Conservation (phyloP, 2,113 vertebrate genomes). For the Caranx melampygus region DNA sequence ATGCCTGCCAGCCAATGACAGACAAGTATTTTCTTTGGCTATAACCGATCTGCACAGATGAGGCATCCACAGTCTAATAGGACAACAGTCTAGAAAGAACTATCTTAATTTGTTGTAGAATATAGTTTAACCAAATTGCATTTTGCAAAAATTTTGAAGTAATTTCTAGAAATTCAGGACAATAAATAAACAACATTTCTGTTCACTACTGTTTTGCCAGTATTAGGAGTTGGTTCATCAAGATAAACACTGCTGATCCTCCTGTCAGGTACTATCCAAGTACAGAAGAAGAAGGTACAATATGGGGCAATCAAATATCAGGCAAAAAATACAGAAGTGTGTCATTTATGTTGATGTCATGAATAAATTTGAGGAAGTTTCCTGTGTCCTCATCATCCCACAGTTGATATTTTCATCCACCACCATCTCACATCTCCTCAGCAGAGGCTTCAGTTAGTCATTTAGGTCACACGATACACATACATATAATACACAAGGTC, state of each 20-base stretch:
- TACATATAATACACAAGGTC: too few relatives aligned
- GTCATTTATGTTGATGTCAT: too few relatives aligned
- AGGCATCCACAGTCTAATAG: background rate
- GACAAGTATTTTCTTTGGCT: background rate
- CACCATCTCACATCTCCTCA: too few relatives aligned
- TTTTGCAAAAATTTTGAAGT: background rate
- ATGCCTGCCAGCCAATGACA: background rate
- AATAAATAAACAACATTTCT: too few relatives aligned
- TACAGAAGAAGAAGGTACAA: too few relatives aligned
- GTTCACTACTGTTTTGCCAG: background rate
- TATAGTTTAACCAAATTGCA: background rate
- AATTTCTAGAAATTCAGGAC: background rate
- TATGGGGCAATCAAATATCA: background rate
- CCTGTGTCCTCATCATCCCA: too few relatives aligned
- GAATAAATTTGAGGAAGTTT: too few relatives aligned
- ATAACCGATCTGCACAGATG: background rate
- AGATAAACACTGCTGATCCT: background rate
- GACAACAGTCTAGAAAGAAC: background rate
- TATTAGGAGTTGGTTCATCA: background rate
- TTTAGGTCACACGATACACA: too few relatives aligned
- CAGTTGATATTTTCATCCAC: too few relatives aligned
- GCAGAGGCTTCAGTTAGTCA: too few relatives aligned
- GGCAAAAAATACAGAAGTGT: too few relatives aligned
- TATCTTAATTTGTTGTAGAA: background rate
- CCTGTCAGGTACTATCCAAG: background rate